Evolutionary conservation across 2,797 vertebrate species (phyloP), one percentile per base, ranked within the genome.

Genomic region (Prionace glauca): DNA sequence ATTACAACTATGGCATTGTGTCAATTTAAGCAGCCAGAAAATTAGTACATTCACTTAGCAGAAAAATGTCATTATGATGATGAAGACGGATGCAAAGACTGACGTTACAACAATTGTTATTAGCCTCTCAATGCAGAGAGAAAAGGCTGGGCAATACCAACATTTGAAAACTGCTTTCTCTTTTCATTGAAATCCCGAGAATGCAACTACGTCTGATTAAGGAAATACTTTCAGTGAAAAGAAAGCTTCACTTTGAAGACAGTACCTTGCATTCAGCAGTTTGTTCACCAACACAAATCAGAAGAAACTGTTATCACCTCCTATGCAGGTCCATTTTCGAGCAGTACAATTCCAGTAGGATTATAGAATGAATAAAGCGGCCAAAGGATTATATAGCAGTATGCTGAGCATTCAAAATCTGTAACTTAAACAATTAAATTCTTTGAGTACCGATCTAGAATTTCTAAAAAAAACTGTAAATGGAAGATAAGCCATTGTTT

Each of bases 311-410:
- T 98, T 99, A 99, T 99, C 98, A 98, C 97, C 97, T 97, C 97
- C 97, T 97, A 97, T 98, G 97, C 98, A 99, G 98, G 98, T 98
- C 98, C 98, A 98, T 98, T 98, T 98, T 98, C 98, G 97, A 98
- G 97, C 97, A 96, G 96, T 96, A 96, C 98, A 98, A 98, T 97
- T 98, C 98, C 97, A 96, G 97, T 98, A 98, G 98, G 98, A 97
- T 98, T 99, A 99, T 99, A 98, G 98, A 97, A 97, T 97, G 97
- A 96, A 96, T 97, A 96, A 96, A 96, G 97, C 96, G 97, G 97
- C 97, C 97, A 96, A 98, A 96, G 98, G 98, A 98, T 98, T 98
- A 98, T 97, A 11, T 96, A 97, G 97, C 96, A 97, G 97, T 97
- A 96, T 97, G 98, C 98, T 98, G 91, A 95, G 96, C 71, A 60